Conservation (phyloP, 2,888 invertebrate species). For the Synergus itoensis region DNA sequence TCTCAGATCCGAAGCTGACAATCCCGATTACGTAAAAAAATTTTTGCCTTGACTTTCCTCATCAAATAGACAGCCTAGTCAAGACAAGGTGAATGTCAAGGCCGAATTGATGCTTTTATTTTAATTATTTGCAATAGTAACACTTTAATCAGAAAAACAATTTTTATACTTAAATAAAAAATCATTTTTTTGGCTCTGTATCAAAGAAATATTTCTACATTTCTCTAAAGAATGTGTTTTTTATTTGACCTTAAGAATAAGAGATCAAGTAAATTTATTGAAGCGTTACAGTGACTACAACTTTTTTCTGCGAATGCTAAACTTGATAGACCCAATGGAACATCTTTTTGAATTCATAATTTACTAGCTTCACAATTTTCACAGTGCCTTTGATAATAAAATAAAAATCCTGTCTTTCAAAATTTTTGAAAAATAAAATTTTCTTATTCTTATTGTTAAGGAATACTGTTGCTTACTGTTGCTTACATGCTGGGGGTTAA, state of each 20-base stretch:
- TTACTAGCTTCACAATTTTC: background rate
- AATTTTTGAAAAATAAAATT: background rate
- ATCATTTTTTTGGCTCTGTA: too few relatives aligned
- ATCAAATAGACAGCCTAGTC: background rate
- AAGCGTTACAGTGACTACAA: background rate
- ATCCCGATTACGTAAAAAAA: conserved; percentile 9
- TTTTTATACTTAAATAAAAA: too few relatives aligned
- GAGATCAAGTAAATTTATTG: background rate
- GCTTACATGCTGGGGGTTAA: too few relatives aligned
- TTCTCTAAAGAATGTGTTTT: too few relatives aligned
- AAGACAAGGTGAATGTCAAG: background rate
- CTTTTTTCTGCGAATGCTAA: background rate
- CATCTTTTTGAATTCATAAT: background rate
- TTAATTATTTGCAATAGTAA: background rate
- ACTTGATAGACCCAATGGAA: background rate
- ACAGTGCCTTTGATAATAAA: background rate
- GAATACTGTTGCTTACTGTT: too few relatives aligned
- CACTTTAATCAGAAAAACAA: too few relatives aligned
- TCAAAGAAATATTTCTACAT: too few relatives aligned
- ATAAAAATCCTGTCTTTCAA: background rate
- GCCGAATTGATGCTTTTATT: background rate
- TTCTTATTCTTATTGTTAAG: too few relatives aligned
- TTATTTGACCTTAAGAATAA: background rate
- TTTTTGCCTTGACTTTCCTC: conserved; percentile 13
- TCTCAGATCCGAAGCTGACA: background rate